phyloP scores from a whole-genome alignment of 2,797 vertebrate species.

The Bradypodion ventrale region DNA sequence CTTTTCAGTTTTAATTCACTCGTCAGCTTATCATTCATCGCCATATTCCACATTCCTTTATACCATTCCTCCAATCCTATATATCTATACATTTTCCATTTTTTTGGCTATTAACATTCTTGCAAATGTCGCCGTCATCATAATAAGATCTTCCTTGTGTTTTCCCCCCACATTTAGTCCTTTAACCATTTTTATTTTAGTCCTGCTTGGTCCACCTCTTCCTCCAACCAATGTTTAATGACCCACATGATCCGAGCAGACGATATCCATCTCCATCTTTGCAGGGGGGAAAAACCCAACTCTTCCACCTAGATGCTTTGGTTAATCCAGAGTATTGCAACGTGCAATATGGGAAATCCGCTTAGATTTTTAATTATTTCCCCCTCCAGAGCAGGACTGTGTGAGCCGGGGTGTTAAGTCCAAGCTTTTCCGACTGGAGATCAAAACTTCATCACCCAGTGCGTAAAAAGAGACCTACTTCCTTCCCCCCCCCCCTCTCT shows the following conservation, averaged over 20 bases:
- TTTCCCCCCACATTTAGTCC: too few relatives aligned
- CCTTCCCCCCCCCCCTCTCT: background rate
- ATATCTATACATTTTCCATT: background rate
- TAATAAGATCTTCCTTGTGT: too few relatives aligned
- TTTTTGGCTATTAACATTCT: background rate
- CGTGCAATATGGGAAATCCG: background rate
- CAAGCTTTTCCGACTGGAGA: background rate
- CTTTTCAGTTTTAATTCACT: too few relatives aligned
- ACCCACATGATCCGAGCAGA: conserved; percentile 20
- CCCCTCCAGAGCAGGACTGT: background rate
- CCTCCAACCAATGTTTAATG: conserved; percentile 48
- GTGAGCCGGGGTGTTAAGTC: background rate
- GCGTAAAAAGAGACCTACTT: background rate
- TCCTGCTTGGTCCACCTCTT: conserved; percentile 52
- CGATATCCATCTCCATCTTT: conserved; percentile 12
- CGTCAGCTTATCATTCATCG: too few relatives aligned
- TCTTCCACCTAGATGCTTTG: background rate
- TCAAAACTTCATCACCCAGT: background rate
- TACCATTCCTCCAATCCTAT: too few relatives aligned
- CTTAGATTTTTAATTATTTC: conserved; percentile 13
- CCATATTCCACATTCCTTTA: too few relatives aligned
- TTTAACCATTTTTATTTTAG: too few relatives aligned
- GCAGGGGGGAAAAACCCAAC: background rate
- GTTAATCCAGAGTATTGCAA: background rate
- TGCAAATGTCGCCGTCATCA: too few relatives aligned